A percentile compares a stretch with the other conserved stretches of the same genome.
These are phyloP conservation scores for Climacteris rufus DNA, from an alignment of 2,113 vertebrate species.

Conservation along the genomic window DNA sequence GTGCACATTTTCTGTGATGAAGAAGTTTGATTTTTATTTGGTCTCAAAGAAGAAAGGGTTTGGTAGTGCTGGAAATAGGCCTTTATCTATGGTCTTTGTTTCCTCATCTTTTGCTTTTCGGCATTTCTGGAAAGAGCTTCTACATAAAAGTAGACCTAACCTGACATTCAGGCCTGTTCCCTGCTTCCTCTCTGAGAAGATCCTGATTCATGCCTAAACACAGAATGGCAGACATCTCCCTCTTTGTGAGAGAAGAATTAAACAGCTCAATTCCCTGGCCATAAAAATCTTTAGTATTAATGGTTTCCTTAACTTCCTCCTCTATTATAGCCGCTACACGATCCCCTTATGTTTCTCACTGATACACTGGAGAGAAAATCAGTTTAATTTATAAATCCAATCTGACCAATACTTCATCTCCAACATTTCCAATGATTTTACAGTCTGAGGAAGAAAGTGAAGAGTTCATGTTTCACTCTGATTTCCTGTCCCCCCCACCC, in stretches of 20 bases:
- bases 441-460: background rate
- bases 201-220: background rate
- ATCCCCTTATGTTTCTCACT: background rate
- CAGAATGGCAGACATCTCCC: background rate
- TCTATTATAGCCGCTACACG: background rate
- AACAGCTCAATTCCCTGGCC: background rate
- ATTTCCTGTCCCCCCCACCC: background rate
- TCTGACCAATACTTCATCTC: background rate
- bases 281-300: background rate
- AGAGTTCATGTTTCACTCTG: background rate
- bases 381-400: background rate
- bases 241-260: background rate
- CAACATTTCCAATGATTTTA: background rate
- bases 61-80: conserved; percentile 1
- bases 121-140: background rate
- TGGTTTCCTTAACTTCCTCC: background rate
- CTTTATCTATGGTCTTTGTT: background rate
- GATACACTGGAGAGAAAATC: background rate
- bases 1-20: conserved; percentile 36
- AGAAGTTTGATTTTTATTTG: conserved; percentile 35
- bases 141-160: background rate
- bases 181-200: conserved; percentile 10
- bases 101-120: background rate
- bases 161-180: conserved; percentile 1
- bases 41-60: conserved; percentile 44